Conservation (phyloP, 2,797 vertebrate species). For the Harpagifer antarcticus region DNA sequence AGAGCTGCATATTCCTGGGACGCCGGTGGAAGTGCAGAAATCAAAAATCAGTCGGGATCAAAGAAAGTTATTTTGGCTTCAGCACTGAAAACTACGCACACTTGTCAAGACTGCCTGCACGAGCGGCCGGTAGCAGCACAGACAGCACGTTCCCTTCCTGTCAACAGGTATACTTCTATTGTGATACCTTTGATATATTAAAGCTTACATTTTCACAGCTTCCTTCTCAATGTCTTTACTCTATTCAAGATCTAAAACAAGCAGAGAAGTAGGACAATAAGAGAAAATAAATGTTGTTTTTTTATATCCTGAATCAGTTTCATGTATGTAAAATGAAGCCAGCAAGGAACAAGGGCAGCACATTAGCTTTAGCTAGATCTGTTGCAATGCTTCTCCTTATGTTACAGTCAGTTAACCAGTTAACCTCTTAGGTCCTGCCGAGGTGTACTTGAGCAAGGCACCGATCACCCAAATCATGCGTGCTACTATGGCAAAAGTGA, state of each 20-base stretch:
- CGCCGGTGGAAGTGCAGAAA: constrained; percentile 2
- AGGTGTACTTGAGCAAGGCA: no score
- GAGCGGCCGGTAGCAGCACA: neutral
- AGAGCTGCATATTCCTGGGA: constrained; percentile 26
- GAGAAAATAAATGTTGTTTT: neutral
- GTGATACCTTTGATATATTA: neutral
- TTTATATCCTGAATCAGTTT: neutral
- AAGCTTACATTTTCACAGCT: constrained; percentile 3
- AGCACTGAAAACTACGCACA: constrained; percentile 14
- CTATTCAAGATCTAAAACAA: constrained; percentile 1
- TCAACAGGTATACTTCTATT: neutral
- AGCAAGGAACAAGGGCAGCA: neutral
- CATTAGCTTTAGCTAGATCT: neutral
- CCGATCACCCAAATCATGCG: no score
- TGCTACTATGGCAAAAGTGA: no score
- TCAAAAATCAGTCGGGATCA: constrained; percentile 36
- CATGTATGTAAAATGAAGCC: no score
- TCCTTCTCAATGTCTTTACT: neutral
- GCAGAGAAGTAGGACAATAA: neutral
- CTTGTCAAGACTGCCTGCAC: constrained; percentile 3
- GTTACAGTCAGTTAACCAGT: no score
- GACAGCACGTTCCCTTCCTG: constrained; percentile 4
- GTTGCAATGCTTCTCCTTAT: neutral
- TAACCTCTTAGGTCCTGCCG: no score
- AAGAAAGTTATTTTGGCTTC: constrained; percentile 29